Conservation (phyloP, 2,113 vertebrate species). For the Alouatta palliata region DNA sequence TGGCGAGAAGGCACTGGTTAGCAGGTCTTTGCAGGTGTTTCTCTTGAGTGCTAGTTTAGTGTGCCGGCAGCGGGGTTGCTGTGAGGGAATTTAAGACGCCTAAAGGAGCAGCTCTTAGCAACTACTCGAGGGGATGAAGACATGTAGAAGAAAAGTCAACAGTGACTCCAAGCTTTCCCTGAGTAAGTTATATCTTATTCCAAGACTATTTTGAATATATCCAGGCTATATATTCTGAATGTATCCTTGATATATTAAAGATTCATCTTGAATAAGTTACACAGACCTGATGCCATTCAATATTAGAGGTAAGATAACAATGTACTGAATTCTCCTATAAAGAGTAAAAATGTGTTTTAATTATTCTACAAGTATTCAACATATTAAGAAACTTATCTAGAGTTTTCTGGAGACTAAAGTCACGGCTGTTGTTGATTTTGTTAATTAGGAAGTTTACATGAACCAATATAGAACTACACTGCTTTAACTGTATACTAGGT, state of each 20-base stretch:
- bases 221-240: too few relatives aligned
- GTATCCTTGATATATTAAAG: too few relatives aligned
- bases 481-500: background rate
- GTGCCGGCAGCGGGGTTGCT: rapidly evolving
- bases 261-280: background rate
- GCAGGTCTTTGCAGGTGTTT: rapidly evolving
- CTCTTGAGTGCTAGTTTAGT: background rate
- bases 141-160: background rate
- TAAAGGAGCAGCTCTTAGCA: too few relatives aligned
- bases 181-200: background rate
- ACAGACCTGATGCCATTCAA: background rate
- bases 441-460: background rate
- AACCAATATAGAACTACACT: background rate
- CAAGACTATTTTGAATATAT: too few relatives aligned
- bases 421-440: background rate
- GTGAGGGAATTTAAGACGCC: too few relatives aligned
- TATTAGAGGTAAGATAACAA: background rate
- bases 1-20: rapidly evolving
- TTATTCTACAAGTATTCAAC: background rate
- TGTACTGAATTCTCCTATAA: background rate
- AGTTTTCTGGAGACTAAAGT: background rate
- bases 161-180: background rate
- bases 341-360: background rate
- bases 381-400: background rate
- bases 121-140: background rate